Conservation (phyloP, 2,113 vertebrate genomes). For the Lophura nycthemera region DNA sequence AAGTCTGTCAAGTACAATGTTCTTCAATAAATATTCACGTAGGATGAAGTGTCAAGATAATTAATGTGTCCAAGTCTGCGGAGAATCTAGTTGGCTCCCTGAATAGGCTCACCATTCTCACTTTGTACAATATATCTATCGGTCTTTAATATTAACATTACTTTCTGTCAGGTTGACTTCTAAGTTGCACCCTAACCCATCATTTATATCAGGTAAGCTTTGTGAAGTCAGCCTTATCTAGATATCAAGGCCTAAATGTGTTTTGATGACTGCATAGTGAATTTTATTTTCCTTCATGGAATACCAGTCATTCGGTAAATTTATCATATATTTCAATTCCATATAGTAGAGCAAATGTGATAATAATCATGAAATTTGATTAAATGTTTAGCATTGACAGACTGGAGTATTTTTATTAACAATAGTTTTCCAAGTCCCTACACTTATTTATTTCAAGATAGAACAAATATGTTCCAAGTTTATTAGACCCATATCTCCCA, state of each 20-base stretch:
- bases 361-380: not conserved
- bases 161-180: not conserved
- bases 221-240: not conserved
- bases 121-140: not conserved
- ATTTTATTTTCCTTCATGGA: not conserved
- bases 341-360: not conserved
- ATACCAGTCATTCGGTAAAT: not conserved
- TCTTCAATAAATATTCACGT: not conserved
- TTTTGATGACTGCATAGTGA: not conserved
- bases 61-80: not conserved
- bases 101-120: not conserved
- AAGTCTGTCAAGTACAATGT: not conserved
- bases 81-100: not conserved
- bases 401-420: not conserved
- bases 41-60: not conserved
- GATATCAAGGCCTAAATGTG: not conserved
- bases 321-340: not conserved
- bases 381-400: not conserved
- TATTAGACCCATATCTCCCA: constrained; percentile 41
- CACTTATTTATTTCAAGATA: not conserved
- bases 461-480: constrained; percentile 12
- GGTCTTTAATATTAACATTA: not conserved
- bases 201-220: not conserved
- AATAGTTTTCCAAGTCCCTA: constrained; percentile 20
- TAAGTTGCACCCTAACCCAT: not conserved